Conservation (phyloP, 2,888 invertebrate genomes). For the Ophraella communa region DNA sequence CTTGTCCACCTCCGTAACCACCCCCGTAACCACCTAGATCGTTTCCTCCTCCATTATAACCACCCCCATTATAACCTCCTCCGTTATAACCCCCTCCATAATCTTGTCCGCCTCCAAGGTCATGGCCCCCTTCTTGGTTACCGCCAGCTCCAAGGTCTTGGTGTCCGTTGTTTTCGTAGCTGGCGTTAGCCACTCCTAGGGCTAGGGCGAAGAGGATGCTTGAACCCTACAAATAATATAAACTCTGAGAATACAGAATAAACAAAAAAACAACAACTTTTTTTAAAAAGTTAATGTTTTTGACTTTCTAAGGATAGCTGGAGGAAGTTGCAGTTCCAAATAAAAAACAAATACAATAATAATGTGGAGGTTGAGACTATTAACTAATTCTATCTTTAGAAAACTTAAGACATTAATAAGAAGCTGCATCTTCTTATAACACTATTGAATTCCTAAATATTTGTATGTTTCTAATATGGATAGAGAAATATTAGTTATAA, state of each 20-base stretch:
- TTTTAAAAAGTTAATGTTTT: no score
- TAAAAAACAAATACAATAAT: no score
- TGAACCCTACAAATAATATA: conserved; percentile 41
- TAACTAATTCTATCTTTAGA: no score
- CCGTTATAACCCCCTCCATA: conserved; percentile 46
- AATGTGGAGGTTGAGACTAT: no score
- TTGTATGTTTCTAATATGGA: no score
- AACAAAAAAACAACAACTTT: no score
- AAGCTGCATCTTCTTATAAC: no score
- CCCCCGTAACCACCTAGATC: conserved; percentile 59
- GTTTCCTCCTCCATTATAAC: conserved; percentile 53
- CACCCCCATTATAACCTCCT: conserved; percentile 49
- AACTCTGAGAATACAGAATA: not conserved
- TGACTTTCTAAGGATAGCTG: no score
- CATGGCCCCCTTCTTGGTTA: conserved; percentile 34
- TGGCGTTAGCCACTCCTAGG: conserved; percentile 46
- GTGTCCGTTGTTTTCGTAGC: conserved; percentile 35
- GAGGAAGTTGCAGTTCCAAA: no score
- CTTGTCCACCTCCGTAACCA: conserved; percentile 60
- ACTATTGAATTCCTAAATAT: no score
- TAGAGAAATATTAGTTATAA: no score
- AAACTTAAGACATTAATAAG: no score
- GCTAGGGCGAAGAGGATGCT: conserved; percentile 47
- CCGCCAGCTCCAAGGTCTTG: conserved; percentile 31
- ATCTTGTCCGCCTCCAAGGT: conserved; percentile 58